These are phyloP conservation scores for Orchesellides sinensis DNA, from an alignment of 2,888 invertebrate genomes.

Conservation along the genomic window DNA sequence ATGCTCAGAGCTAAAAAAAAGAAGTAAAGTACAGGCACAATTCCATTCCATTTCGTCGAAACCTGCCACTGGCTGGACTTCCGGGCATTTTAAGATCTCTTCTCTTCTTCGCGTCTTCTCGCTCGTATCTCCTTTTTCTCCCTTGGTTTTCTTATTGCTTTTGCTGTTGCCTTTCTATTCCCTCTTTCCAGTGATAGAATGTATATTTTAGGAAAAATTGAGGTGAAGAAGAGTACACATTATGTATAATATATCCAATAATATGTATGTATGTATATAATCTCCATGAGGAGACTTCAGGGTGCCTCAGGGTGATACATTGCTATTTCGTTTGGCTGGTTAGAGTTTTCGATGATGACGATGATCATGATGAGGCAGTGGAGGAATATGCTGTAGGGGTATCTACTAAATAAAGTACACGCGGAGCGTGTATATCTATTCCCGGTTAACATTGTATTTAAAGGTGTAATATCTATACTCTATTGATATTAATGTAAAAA, in stretches of 20 bases:
- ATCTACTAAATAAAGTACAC: too few relatives aligned
- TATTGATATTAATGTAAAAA: constrained; percentile 36
- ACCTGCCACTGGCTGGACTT: constrained; percentile 54
- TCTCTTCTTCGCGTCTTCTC: constrained; percentile 38
- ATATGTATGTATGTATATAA: constrained; percentile 38
- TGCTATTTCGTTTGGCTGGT: constrained; percentile 61
- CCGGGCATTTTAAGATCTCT: constrained; percentile 70
- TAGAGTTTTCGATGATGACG: constrained; percentile 36
- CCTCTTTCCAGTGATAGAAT: not conserved
- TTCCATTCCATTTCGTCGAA: constrained; percentile 70
- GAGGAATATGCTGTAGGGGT: constrained; percentile 22
- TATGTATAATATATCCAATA: constrained; percentile 2
- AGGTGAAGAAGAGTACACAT: constrained; percentile 15
- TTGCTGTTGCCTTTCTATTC: constrained; percentile 13
- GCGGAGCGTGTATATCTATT: not conserved
- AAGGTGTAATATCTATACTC: too few relatives aligned
- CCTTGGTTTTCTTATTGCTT: constrained; percentile 36
- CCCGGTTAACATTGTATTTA: too few relatives aligned
- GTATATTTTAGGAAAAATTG: not conserved
- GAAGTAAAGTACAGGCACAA: constrained; percentile 49
- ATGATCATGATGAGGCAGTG: constrained; percentile 24
- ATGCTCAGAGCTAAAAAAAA: constrained; percentile 14
- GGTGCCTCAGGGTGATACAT: constrained; percentile 41
- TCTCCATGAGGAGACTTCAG: constrained; percentile 56
- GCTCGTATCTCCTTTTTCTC: constrained; percentile 37